Conservation (phyloP, 92 coral and sea anemone genomes). For the Chrysogorgia sp. region DNA sequence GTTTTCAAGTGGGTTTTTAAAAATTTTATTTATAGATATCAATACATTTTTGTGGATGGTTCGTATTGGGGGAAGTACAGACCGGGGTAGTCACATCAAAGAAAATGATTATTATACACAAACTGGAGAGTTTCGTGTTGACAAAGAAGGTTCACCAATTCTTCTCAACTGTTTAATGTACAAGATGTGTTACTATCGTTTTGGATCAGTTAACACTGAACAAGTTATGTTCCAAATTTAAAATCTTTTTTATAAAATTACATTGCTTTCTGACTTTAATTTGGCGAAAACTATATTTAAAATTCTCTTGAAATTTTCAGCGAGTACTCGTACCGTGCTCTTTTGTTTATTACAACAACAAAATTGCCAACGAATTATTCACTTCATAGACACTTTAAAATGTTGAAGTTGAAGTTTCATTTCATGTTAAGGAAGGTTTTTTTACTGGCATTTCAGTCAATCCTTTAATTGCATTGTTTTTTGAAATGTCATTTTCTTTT, state of each 20-base stretch:
- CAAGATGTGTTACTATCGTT: slow-evolving; percentile 99
- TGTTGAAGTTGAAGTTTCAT: too few relatives aligned
- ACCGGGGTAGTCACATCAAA: slow-evolving; percentile 95
- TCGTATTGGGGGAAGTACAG: slow-evolving; percentile 99
- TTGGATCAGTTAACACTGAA: slow-evolving; percentile 97
- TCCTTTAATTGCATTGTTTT: not conserved
- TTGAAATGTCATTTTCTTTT: not conserved
- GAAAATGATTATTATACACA: slow-evolving; percentile 97
- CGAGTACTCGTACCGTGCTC: too few relatives aligned
- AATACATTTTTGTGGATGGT: slow-evolving; percentile 99
- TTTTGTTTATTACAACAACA: too few relatives aligned
- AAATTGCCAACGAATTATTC: too few relatives aligned
- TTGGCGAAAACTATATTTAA: not conserved
- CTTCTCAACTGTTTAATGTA: slow-evolving; percentile 97
- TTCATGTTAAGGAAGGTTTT: not conserved
- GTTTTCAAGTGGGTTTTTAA: not conserved
- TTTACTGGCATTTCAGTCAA: not conserved
- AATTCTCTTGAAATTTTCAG: too few relatives aligned
- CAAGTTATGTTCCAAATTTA: slow-evolving; percentile 68
- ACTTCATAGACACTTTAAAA: too few relatives aligned
- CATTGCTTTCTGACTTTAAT: not conserved
- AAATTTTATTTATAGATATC: slow-evolving; percentile 63
- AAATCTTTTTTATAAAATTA: not conserved
- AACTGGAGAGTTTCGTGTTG: slow-evolving; percentile 96
- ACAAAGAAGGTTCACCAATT: slow-evolving; percentile 88